These are phyloP conservation scores for Drosophila kepulauana DNA, from an alignment of 1,140 invertebrate genomes.

Conservation along the genomic window DNA sequence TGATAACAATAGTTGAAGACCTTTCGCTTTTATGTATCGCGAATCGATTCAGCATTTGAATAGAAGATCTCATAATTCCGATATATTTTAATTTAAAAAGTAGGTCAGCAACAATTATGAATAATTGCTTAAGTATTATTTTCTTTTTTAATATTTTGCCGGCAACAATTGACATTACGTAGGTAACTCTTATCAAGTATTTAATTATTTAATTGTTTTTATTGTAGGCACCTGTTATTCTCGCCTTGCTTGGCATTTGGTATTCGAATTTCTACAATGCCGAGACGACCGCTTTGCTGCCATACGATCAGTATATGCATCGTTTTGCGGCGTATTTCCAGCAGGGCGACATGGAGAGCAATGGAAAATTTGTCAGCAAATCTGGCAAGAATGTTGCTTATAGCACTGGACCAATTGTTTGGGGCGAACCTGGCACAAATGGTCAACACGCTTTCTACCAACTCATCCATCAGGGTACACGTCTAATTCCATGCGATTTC, in stretches of 20 bases:
- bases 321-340: constrained; percentile 99
- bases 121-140: no score
- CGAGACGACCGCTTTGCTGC: constrained; percentile 97
- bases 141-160: no score
- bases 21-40: no score
- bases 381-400: constrained; percentile 90
- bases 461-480: constrained; percentile 92
- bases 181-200: no score
- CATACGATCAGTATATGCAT: constrained; percentile 99
- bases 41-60: no score
- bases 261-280: constrained; percentile 98
- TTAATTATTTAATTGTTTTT: not conserved
- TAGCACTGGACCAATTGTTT: constrained; percentile 95
- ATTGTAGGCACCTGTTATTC: constrained; percentile 94
- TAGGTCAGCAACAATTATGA: no score
- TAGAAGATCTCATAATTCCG: no score
- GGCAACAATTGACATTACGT: no score
- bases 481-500: constrained; percentile 98
- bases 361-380: constrained; percentile 97
- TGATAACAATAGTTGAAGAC: no score
- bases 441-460: constrained; percentile 99
- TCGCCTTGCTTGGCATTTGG: constrained; percentile 98
- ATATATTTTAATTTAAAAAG: no score
- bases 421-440: constrained; percentile 99
- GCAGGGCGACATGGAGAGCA: constrained; percentile 99